Conservation (phyloP, 35 echinoderm and acorn worm genomes). For the Strongylocentrotus purpuratus region DNA sequence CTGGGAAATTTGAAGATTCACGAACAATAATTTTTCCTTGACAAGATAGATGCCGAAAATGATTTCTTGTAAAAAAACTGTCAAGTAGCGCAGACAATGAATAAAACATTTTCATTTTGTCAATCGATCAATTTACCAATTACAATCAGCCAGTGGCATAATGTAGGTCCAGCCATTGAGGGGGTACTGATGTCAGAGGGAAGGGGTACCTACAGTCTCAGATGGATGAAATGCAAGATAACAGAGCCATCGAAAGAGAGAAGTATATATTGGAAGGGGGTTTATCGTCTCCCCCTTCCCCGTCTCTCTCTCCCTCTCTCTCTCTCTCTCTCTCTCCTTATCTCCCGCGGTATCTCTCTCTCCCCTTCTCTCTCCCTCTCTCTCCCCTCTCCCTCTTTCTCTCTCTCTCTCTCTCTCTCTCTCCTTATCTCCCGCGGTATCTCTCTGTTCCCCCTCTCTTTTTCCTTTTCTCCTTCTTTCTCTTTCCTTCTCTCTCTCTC, state of each 20-base stretch:
- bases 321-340: too few species aligned
- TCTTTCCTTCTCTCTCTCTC: too few species aligned
- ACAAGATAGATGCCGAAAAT: not conserved
- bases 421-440: too few species aligned
- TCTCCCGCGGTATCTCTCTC: too few species aligned
- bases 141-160: not conserved
- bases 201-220: not conserved
- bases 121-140: not conserved
- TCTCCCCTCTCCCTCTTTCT: too few species aligned
- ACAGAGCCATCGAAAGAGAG: too few species aligned
- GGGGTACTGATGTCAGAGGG: not conserved
- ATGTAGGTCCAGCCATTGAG: not conserved
- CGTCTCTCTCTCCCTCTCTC: not conserved
- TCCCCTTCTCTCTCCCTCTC: too few species aligned
- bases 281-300: not conserved
- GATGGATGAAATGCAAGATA: too few species aligned
- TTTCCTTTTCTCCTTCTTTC: too few species aligned
- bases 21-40: not conserved
- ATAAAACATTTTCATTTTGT: conserved; percentile 11
- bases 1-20: not conserved
- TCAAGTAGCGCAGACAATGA: not conserved
- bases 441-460: too few species aligned
- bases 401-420: too few species aligned
- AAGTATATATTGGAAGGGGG: too few species aligned
- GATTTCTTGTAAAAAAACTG: not conserved